Conservation (phyloP, 2,113 vertebrate species). For the Nothocercus nigrocapillus region DNA sequence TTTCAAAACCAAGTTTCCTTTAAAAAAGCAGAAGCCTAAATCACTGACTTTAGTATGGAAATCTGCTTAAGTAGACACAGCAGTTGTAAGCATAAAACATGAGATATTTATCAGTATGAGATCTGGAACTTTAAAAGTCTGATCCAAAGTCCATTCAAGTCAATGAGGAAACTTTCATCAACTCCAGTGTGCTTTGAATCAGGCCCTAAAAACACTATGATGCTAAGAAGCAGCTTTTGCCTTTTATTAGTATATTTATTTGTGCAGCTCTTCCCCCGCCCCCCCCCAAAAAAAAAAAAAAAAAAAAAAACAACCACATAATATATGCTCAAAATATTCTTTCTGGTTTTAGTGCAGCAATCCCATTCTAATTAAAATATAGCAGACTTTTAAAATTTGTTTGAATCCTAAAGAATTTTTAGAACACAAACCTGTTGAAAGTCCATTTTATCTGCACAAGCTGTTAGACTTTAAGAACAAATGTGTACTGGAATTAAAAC, state of each 20-base stretch:
- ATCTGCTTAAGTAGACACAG: not conserved
- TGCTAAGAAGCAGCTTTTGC: not conserved
- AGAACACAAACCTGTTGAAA: constrained; percentile 11
- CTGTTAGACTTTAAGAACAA: not conserved
- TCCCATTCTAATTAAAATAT: not conserved
- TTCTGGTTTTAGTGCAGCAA: not conserved
- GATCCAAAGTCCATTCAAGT: not conserved
- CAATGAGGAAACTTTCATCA: not conserved
- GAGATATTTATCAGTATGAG: not conserved
- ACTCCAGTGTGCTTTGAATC: not conserved
- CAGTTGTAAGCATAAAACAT: not conserved
- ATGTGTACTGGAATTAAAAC: constrained; percentile 1
- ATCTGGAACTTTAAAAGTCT: not conserved
- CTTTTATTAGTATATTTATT: not conserved
- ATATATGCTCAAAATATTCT: not conserved
- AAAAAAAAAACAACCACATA: not conserved
- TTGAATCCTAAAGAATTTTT: not conserved
- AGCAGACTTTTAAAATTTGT: constrained; percentile 9
- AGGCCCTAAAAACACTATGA: not conserved
- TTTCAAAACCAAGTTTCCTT: not conserved
- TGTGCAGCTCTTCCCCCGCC: not conserved
- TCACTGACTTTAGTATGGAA: not conserved
- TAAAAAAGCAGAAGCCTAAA: not conserved
- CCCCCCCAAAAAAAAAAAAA: not conserved
- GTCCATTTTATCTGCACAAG: constrained; percentile 3